phyloP scores from a whole-genome alignment of 2,888 invertebrate species.

The Steinernema carpocapsae region DNA sequence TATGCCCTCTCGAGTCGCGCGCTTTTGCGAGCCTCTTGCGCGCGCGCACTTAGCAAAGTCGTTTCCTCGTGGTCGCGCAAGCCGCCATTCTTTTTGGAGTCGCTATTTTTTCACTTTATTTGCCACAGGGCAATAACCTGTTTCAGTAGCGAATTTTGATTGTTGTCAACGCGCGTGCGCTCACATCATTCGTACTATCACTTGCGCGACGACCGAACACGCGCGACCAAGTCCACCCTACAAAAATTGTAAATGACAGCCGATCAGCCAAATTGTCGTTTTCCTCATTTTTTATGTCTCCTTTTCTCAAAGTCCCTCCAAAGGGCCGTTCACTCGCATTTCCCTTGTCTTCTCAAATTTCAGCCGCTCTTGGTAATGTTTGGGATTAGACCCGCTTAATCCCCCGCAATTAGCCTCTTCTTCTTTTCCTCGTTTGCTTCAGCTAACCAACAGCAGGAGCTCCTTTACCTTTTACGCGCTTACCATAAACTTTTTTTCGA shows the following conservation, averaged over 20 bases:
- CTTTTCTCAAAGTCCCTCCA: background rate
- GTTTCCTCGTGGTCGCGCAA: background rate
- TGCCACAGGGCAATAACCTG: conserved; percentile 33
- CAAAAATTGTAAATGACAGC: background rate
- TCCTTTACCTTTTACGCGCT: background rate
- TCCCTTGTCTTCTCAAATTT: too few relatives aligned
- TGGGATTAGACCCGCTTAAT: too few relatives aligned
- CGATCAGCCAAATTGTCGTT: conserved; percentile 29
- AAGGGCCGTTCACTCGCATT: background rate
- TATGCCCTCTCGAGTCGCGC: conserved; percentile 33
- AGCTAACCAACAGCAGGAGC: background rate
- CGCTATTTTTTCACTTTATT: conserved; percentile 34
- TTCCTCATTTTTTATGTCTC: conserved; percentile 31
- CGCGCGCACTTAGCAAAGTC: conserved; percentile 3
- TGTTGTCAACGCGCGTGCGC: conserved; percentile 30
- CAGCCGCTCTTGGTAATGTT: too few relatives aligned
- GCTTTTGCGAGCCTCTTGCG: background rate
- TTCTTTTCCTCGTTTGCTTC: background rate
- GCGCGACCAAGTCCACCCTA: background rate
- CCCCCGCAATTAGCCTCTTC: background rate
- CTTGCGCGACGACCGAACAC: background rate
- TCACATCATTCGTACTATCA: conserved; percentile 33
- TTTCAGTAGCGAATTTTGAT: conserved; percentile 32
- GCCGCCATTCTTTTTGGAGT: conserved; percentile 30
- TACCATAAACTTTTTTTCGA: conserved; percentile 15